phyloP scores from a whole-genome alignment of 2,113 vertebrate species.

The Petromus typicus region DNA sequence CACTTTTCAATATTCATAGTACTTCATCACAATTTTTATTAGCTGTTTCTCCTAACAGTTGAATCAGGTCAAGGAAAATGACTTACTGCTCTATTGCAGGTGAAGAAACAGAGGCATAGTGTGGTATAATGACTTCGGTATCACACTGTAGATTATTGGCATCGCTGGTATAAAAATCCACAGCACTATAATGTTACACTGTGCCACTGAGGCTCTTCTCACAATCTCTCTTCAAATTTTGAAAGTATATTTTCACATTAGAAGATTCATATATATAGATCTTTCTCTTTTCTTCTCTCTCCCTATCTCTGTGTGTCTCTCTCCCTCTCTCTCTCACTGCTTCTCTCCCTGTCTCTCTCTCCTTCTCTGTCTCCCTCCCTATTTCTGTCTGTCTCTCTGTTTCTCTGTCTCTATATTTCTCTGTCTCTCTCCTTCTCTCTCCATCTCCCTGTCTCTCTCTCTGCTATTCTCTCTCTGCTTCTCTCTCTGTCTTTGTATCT shows the following conservation, averaged over 20 bases:
- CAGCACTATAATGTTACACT: neutral
- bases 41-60: conserved; percentile 66
- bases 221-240: neutral
- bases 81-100: conserved; percentile 27
- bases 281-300: no score
- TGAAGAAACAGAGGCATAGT: conserved; percentile 16
- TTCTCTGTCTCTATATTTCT: no score
- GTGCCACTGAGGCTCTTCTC: neutral
- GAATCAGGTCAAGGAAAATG: conserved; percentile 53
- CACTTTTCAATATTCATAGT: conserved; percentile 78
- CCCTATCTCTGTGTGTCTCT: no score
- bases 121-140: neutral
- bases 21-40: conserved; percentile 72
- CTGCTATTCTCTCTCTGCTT: no score
- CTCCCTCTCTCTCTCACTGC: no score
- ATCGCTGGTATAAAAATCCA: neutral
- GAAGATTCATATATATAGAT: conserved; percentile 51
- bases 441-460: no score
- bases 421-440: no score
- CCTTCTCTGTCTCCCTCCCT: no score
- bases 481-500: no score
- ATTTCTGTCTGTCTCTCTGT: no score
- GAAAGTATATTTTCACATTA: conserved; percentile 14
- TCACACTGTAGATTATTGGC: neutral
- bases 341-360: no score